phyloP scores from a whole-genome alignment of 2,797 vertebrate species.

The Arrhamphus sclerolepis region DNA sequence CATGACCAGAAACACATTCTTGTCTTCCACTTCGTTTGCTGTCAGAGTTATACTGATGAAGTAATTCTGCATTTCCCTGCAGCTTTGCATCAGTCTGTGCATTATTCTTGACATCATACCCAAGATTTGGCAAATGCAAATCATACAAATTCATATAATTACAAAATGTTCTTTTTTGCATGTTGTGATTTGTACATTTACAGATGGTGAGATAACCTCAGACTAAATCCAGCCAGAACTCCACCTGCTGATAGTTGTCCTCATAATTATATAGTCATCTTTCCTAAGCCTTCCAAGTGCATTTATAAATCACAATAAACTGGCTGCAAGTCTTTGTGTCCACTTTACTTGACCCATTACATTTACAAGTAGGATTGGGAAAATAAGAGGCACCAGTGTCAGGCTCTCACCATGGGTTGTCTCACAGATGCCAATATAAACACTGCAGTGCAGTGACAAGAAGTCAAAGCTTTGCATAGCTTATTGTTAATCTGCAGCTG shows the following conservation, averaged over 20 bases:
- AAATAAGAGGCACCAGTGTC: constrained; percentile 37
- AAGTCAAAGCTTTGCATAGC: constrained; percentile 44
- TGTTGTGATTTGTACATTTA: no score
- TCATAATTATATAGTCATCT: background rate
- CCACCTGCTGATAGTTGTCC: constrained; percentile 2
- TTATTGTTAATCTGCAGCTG: constrained; percentile 56
- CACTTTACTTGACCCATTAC: background rate
- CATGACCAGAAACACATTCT: no score
- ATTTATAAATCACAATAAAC: no score
- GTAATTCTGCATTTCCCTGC: no score
- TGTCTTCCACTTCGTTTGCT: no score
- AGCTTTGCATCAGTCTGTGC: no score
- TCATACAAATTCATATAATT: no score
- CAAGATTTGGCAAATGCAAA: no score
- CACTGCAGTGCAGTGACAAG: constrained; percentile 50
- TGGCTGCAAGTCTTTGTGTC: background rate
- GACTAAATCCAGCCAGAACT: background rate
- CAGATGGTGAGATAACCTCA: constrained; percentile 6
- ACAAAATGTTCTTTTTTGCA: no score
- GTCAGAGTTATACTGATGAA: no score
- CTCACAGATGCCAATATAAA: constrained; percentile 36
- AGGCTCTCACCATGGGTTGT: constrained; percentile 29
- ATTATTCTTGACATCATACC: no score
- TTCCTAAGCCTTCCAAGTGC: background rate
- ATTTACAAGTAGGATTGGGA: constrained; percentile 26